Conservation (phyloP, 2,888 invertebrate species). For the Ecliptopera silaceata region DNA sequence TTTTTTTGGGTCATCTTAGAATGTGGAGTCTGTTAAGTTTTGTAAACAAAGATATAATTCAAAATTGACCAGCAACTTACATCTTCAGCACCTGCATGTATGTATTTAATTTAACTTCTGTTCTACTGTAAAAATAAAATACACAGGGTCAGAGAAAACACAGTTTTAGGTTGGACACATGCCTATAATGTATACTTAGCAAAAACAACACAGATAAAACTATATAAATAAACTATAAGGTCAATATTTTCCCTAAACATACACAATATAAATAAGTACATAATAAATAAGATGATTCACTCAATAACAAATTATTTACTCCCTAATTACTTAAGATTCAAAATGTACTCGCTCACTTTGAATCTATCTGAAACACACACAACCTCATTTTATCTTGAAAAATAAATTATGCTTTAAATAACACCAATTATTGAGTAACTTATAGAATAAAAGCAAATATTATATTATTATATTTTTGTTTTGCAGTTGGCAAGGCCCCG, state of each 20-base stretch:
- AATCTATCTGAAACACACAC: background rate
- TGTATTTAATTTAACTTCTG: background rate
- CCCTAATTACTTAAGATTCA: background rate
- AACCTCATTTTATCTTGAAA: background rate
- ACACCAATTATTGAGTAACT: background rate
- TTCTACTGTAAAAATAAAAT: background rate
- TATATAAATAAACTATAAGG: slow-evolving; percentile 7
- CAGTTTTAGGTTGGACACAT: background rate
- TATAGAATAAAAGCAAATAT: background rate
- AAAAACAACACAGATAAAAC: background rate
- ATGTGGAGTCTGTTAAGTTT: background rate
- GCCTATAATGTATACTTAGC: background rate
- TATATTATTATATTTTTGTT: slow-evolving; percentile 20
- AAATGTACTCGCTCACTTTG: background rate
- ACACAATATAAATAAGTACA: background rate
- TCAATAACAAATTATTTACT: background rate
- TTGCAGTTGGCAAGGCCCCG: slow-evolving; percentile 67
- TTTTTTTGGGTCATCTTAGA: background rate
- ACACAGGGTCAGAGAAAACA: background rate
- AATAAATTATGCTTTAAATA: background rate
- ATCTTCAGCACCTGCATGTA: background rate
- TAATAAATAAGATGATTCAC: background rate
- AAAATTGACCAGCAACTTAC: background rate
- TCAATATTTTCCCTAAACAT: slow-evolving; percentile 8
- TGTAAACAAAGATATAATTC: background rate